A percentile compares a stretch with the other conserved stretches of the same genome.
phyloP scores from a whole-genome alignment of 1,140 invertebrate species.

The Procambarus virginalis region DNA sequence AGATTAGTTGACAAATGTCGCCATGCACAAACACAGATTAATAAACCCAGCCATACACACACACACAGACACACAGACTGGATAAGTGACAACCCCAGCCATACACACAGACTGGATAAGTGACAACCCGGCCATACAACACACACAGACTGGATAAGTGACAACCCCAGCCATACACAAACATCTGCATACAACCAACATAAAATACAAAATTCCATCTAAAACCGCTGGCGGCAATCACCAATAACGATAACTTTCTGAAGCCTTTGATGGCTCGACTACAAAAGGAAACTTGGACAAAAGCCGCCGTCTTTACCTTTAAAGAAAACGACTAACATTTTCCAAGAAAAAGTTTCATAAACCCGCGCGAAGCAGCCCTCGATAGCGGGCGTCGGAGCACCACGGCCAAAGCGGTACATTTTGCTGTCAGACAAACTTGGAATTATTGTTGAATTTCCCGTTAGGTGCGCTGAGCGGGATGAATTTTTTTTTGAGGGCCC shows the following conservation, averaged over 20 bases:
- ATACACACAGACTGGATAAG: too few species aligned
- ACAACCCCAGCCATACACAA: neutral
- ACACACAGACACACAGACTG: too few species aligned
- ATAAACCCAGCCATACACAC: too few species aligned
- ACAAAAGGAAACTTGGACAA: conserved; percentile 48
- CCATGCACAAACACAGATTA: too few species aligned
- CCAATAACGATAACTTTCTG: conserved; percentile 43
- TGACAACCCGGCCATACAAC: too few species aligned
- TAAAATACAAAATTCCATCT: conserved; percentile 21
- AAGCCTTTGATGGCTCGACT: conserved; percentile 29
- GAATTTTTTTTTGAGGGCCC: neutral
- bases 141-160: too few species aligned
- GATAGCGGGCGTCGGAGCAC: neutral
- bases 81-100: too few species aligned
- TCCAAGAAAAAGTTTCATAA: conserved; percentile 7
- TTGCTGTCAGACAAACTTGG: conserved; percentile 30
- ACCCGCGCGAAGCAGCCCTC: neutral
- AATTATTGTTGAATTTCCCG: conserved; percentile 27
- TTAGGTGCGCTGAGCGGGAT: neutral
- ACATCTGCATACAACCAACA: conserved; percentile 27
- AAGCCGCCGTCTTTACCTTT: conserved; percentile 39
- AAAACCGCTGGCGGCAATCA: conserved; percentile 18
- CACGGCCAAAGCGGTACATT: conserved; percentile 10
- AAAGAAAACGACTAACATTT: conserved; percentile 46
- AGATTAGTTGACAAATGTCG: too few species aligned